Conservation (phyloP, 2,113 vertebrate genomes). For the Trematocara zebra region DNA sequence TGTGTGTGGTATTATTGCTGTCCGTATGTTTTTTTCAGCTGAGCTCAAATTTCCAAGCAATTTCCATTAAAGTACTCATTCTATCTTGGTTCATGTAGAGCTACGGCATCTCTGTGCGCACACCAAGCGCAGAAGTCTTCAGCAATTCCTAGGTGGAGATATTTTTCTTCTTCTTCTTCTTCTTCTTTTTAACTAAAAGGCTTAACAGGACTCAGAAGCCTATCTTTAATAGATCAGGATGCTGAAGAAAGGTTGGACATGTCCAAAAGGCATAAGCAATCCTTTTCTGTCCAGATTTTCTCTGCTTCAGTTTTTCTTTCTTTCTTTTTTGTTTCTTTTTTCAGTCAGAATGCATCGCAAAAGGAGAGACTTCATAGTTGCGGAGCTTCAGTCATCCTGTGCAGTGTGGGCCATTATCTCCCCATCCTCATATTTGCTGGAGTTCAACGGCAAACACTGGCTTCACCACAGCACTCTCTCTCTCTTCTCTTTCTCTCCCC, state of each 20-base stretch:
- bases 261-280: not conserved
- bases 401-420: constrained; percentile 45
- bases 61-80: constrained; percentile 63
- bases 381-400: constrained; percentile 31
- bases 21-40: constrained; percentile 50
- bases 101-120: constrained; percentile 47
- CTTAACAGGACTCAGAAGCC: constrained; percentile 20
- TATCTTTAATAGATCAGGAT: not conserved
- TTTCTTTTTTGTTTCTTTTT: not conserved
- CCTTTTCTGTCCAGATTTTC: constrained; percentile 5
- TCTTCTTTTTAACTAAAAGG: not conserved
- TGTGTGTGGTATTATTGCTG: constrained; percentile 57
- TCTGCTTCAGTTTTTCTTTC: not conserved
- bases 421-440: constrained; percentile 56
- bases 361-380: constrained; percentile 9
- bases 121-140: constrained; percentile 18
- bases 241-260: not conserved
- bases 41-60: constrained; percentile 46
- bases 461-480: constrained; percentile 28
- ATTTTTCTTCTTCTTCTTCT: not conserved
- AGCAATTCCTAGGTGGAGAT: constrained; percentile 50
- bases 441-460: constrained; percentile 54
- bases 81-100: constrained; percentile 25
- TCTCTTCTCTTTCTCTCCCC: not conserved
- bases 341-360: constrained; percentile 19